phyloP scores from a whole-genome alignment of 2,888 invertebrate genomes.

The Serripes groenlandicus region DNA sequence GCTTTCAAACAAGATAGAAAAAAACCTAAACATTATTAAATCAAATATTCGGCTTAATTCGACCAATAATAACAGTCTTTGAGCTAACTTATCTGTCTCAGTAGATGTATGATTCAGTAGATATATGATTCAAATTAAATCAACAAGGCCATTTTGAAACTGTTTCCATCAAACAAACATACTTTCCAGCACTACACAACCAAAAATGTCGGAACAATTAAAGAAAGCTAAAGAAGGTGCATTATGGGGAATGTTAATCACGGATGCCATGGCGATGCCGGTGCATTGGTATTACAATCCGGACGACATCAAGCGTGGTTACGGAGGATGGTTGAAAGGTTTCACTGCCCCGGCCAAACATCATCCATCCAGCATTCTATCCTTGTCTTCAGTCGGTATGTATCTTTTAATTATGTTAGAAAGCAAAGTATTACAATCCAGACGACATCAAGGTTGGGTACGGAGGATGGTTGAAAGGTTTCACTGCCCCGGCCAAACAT shows the following conservation, averaged over 20 bases:
- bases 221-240: constrained; percentile 75
- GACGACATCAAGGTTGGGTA: constrained; percentile 77
- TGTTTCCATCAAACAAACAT: too few relatives aligned
- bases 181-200: background rate
- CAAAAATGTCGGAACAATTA: constrained; percentile 67
- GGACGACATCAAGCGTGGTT: constrained; percentile 76
- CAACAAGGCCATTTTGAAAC: too few relatives aligned
- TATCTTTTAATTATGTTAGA: too few relatives aligned
- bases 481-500: constrained; percentile 74
- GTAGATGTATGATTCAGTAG: too few relatives aligned
- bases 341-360: constrained; percentile 77
- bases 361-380: constrained; percentile 82
- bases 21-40: too few relatives aligned
- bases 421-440: constrained; percentile 83
- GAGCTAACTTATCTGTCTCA: too few relatives aligned
- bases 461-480: constrained; percentile 81
- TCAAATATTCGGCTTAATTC: too few relatives aligned
- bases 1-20: too few relatives aligned
- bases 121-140: too few relatives aligned
- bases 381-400: constrained; percentile 79
- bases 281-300: constrained; percentile 84
- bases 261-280: constrained; percentile 83
- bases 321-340: constrained; percentile 80
- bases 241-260: constrained; percentile 80
- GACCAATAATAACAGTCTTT: too few relatives aligned